phyloP scores from a whole-genome alignment of 2,113 vertebrate genomes.

The Chitala chitala region DNA sequence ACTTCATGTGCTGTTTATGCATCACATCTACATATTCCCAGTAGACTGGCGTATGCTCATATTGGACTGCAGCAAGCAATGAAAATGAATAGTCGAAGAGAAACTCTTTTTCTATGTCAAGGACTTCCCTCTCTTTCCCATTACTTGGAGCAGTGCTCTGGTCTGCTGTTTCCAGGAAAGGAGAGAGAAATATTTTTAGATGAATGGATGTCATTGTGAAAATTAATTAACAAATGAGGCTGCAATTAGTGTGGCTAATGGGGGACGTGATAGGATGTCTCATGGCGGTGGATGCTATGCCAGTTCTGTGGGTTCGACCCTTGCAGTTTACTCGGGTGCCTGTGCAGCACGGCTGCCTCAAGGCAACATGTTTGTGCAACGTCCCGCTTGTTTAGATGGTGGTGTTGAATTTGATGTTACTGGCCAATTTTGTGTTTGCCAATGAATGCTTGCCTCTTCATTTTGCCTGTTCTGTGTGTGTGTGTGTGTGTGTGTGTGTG shows the following conservation, averaged over 20 bases:
- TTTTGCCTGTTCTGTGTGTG: not conserved
- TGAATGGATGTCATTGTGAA: constrained; percentile 13
- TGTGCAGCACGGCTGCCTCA: not conserved
- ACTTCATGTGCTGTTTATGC: not conserved
- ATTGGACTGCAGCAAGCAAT: not conserved
- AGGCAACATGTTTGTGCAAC: not conserved
- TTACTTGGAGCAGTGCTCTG: not conserved
- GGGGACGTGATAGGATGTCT: not conserved
- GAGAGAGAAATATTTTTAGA: constrained; percentile 14
- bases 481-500: not conserved
- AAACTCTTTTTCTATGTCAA: not conserved
- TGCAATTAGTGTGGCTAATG: constrained; percentile 22
- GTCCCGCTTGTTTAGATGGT: not conserved
- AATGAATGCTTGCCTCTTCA: not conserved
- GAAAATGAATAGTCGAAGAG: not conserved
- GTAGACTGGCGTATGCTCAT: not conserved
- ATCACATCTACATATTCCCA: not conserved
- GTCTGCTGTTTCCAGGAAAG: not conserved
- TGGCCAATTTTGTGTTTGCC: not conserved
- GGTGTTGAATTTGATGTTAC: constrained; percentile 11
- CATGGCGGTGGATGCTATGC: not conserved
- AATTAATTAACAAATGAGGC: constrained; percentile 22
- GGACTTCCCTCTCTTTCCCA: not conserved
- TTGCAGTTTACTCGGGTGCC: no score
- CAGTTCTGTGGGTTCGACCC: not conserved